Evolutionary conservation across 2,113 vertebrate species (phyloP).

Genomic region (Anoura caudifer): DNA sequence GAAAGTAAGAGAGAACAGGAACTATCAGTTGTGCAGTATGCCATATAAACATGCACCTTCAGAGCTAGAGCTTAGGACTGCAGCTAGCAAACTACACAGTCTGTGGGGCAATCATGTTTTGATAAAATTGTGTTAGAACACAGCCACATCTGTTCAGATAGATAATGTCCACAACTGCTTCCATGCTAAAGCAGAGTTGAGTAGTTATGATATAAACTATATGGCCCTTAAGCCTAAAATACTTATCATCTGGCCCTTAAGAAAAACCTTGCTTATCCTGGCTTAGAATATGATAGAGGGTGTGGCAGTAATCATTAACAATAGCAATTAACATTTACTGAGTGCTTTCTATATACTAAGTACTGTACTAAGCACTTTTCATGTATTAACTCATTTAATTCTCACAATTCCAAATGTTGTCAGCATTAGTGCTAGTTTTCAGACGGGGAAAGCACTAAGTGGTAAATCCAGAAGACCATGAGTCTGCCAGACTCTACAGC

Average conservation of each 20-base stretch:
- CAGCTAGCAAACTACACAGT: not conserved
- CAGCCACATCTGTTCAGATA: not conserved
- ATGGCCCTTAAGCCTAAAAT: not conserved
- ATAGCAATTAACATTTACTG: not conserved
- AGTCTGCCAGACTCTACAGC: not conserved
- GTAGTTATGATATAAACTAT: not conserved
- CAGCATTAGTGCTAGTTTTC: not conserved
- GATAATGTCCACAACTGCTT: not conserved
- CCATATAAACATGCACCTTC: not conserved
- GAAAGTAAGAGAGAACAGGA: not conserved
- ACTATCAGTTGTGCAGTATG: not conserved
- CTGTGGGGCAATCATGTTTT: not conserved
- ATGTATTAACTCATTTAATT: slow-evolving; percentile 1
- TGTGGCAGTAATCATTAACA: not conserved
- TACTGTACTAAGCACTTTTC: not conserved
- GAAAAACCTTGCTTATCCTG: not conserved
- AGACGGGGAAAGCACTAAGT: not conserved
- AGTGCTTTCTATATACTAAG: not conserved
- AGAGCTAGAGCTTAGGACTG: not conserved
- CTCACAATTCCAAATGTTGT: not conserved
- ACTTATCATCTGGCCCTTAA: not conserved
- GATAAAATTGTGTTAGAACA: not conserved
- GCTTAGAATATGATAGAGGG: not conserved
- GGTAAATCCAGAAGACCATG: not conserved
- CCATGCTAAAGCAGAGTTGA: not conserved